Percentiles rank a stretch among this genome's conserved stretches.
Evolutionary conservation across 2,888 invertebrate species (phyloP).

Genomic region (Lysandra coridon): DNA sequence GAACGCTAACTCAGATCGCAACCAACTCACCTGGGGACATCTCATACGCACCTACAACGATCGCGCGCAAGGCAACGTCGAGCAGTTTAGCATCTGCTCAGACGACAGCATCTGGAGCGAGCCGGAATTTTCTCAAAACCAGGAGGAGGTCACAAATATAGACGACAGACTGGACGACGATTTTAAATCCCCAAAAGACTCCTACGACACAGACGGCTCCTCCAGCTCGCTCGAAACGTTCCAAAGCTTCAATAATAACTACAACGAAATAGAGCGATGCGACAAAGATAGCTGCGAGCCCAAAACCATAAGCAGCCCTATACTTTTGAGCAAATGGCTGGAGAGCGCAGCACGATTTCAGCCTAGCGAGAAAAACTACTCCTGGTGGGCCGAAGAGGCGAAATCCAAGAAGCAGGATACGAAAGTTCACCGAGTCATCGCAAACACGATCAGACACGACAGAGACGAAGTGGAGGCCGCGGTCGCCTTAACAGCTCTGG

Average conservation of each 20-base stretch:
- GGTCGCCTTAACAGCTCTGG: constrained; percentile 85
- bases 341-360: constrained; percentile 88
- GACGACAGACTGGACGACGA: constrained; percentile 56
- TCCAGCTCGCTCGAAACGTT: constrained; percentile 54
- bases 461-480: constrained; percentile 89
- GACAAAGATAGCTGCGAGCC: constrained; percentile 47
- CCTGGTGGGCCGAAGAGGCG: constrained; percentile 81
- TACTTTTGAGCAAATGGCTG: constrained; percentile 87
- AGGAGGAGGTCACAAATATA: constrained; percentile 53
- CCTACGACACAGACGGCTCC: constrained; percentile 60
- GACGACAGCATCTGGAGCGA: constrained; percentile 91
- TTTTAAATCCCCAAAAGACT: constrained; percentile 53
- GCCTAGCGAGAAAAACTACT: constrained; percentile 85
- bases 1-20: constrained; percentile 85
- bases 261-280: constrained; percentile 51
- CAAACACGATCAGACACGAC: constrained; percentile 74
- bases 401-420: constrained; percentile 58
- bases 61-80: constrained; percentile 88
- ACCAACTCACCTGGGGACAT: constrained; percentile 87
- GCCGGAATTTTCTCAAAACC: constrained; percentile 62
- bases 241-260: constrained; percentile 64
- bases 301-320: constrained; percentile 71
- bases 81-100: constrained; percentile 89
- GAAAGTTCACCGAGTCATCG: constrained; percentile 50
- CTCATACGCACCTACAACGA: constrained; percentile 86